A percentile compares a stretch with the other conserved stretches of the same genome.
These are phyloP conservation scores for Theristicus caerulescens DNA, from an alignment of 2,113 vertebrate genomes.

Conservation along the genomic window DNA sequence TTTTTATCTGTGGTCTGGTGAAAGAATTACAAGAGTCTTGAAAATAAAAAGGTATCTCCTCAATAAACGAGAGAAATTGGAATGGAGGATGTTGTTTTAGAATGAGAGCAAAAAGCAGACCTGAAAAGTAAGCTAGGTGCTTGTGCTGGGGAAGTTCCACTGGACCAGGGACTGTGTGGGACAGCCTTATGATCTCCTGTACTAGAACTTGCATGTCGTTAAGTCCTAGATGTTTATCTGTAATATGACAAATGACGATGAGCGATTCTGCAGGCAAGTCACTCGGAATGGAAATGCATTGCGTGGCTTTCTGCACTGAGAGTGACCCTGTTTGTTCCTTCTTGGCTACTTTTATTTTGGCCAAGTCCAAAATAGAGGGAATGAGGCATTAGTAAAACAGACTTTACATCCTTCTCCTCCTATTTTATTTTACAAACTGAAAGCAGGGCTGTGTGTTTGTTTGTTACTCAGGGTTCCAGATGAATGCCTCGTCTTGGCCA, in stretches of 20 bases:
- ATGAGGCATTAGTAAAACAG: neutral
- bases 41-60: neutral
- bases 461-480: slow-evolving; percentile 86
- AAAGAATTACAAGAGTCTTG: neutral
- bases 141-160: neutral
- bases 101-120: neutral
- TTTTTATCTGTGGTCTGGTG: neutral
- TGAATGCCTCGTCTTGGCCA: slow-evolving; percentile 96
- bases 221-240: neutral
- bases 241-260: neutral
- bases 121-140: neutral
- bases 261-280: neutral
- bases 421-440: neutral
- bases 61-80: neutral
- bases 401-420: neutral
- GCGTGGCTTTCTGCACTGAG: neutral
- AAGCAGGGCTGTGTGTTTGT: neutral
- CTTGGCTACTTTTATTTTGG: neutral
- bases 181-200: neutral
- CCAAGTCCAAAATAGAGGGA: neutral
- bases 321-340: fast-evolving
- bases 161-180: neutral
- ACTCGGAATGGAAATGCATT: neutral
- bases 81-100: neutral
- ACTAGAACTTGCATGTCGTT: neutral